These are phyloP conservation scores for Apotomis capreana DNA, from an alignment of 2,888 invertebrate genomes.

Conservation along the genomic window DNA sequence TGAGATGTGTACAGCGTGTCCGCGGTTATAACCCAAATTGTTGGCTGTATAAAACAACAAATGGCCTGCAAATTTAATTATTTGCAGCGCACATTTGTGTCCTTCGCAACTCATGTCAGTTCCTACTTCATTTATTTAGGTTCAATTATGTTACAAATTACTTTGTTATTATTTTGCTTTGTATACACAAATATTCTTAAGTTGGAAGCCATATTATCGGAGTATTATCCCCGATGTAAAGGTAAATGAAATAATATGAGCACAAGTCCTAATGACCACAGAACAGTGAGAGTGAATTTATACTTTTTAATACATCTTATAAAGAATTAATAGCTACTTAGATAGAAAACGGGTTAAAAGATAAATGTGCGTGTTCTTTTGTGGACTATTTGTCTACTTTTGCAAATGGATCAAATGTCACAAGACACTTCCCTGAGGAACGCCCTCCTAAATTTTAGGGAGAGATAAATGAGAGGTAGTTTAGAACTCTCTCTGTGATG, in stretches of 20 bases:
- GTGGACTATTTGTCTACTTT: background rate
- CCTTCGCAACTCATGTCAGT: conserved; percentile 46
- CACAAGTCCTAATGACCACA: too few relatives aligned
- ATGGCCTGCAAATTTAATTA: conserved; percentile 17
- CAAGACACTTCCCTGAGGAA: conserved; percentile 10
- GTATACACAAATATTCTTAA: conserved; percentile 38
- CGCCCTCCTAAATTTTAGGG: background rate
- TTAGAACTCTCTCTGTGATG: background rate
- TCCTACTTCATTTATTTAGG: conserved; percentile 48
- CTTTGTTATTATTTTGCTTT: conserved; percentile 41
- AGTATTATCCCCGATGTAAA: conserved; percentile 28
- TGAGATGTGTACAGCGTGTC: background rate
- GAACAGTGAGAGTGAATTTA: background rate
- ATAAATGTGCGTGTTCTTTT: background rate
- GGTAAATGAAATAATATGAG: too few relatives aligned
- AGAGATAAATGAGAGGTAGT: background rate
- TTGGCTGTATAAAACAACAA: conserved; percentile 8
- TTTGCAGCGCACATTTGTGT: conserved; percentile 23
- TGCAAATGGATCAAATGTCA: background rate
- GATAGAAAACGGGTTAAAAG: background rate
- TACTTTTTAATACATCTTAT: too few relatives aligned
- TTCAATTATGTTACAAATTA: conserved; percentile 38
- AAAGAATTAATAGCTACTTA: too few relatives aligned
- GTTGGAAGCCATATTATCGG: conserved; percentile 41
- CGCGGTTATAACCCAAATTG: conserved; percentile 15